Evolutionary conservation across 2,888 invertebrate species (phyloP).

Genomic region (Torymus auratus): DNA sequence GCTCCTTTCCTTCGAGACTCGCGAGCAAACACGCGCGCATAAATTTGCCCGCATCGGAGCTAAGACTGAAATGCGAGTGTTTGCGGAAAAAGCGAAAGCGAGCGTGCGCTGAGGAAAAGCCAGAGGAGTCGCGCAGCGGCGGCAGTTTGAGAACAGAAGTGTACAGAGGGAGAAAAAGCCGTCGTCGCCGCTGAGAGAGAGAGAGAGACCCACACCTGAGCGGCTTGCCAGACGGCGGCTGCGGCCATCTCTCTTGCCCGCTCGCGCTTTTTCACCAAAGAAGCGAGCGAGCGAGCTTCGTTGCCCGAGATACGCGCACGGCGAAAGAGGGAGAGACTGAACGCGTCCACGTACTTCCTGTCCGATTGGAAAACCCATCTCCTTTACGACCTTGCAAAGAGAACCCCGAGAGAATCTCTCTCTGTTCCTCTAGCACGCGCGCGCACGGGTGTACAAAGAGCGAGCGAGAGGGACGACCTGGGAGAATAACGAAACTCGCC

Average conservation of each 20-base stretch:
- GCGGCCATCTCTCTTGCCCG: background rate
- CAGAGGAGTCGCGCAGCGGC: background rate
- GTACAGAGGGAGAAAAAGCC: constrained; percentile 26
- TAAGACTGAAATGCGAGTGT: constrained; percentile 31
- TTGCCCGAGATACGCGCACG: no score
- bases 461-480: background rate
- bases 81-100: constrained; percentile 9
- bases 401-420: constrained; percentile 23
- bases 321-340: background rate
- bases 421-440: background rate
- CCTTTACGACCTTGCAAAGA: constrained; percentile 50
- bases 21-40: constrained; percentile 7
- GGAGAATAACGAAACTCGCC: constrained; percentile 26
- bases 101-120: background rate
- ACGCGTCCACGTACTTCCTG: constrained; percentile 48
- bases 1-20: background rate
- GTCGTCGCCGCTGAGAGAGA: background rate
- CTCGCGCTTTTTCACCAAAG: no score
- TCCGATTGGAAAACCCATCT: constrained; percentile 53
- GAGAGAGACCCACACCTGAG: background rate
- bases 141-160: background rate
- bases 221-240: background rate
- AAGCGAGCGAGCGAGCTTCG: no score
- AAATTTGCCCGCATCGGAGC: constrained; percentile 30
- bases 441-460: background rate